Base-by-base conservation (phyloP, 2,797 vertebrate genomes). In the Cirrhinus molitorella region DNA sequence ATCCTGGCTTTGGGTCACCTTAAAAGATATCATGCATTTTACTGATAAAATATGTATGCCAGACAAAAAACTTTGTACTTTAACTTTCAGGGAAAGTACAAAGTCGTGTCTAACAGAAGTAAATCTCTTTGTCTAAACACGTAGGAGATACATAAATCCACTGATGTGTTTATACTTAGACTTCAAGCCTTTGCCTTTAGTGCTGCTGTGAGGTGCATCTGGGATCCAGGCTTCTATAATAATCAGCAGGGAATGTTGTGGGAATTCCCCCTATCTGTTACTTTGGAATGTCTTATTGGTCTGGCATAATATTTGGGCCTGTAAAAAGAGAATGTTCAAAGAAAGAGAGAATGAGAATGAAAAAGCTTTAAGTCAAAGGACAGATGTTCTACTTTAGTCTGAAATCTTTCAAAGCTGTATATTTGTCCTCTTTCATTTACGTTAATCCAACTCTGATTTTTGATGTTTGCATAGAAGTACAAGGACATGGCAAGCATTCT, bases 231-330 rank as follows among this genome's bases (percentile, higher is more conserved):
- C 79, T 23, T 53, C 63, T 53, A 55, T 67, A 76, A 66, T 65
- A 34, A 80, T 77, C 66, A 72, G 45, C 57, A 80, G 65, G 79
- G 81, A 87, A 73, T 73, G 71, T 49, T 85, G 75, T 85, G 83
- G 86, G 77, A 87, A 87, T 83, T 81, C 73, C 85, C 86, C 85
- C 67, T 65, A 78, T 86, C 76, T 77, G 59, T 80, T 57, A 63
- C 68, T 83, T 74, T 86, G 86, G 83, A 87, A 86, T 80, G 79
- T 68, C 65, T 59, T 61, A 63, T 63, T 82, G 73, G 31, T 79
- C 45, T 82, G 68, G 63, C 53, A 74, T 79, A 83, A 78, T 84
- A 81, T 74, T 80, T 34, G 65, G 43, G 28, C 66, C 77, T 70
- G 53, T 77, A 76, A 51, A 74, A 59, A 67, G 19, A 67, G 37